Evolutionary conservation across 2,888 invertebrate species (phyloP).

Genomic region (Synergus umbraculus): DNA sequence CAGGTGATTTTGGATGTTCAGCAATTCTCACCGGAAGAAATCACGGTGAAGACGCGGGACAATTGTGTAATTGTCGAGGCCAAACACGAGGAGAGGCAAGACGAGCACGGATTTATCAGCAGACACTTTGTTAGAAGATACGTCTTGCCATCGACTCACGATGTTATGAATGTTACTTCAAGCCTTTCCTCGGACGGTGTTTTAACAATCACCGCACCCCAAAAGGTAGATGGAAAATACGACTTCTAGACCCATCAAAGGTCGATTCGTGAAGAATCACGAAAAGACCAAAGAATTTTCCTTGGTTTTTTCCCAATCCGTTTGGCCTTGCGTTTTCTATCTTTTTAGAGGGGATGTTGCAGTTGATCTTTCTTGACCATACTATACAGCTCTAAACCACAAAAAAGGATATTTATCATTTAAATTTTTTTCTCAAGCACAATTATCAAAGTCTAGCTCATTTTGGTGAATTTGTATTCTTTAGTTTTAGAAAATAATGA

Average conservation of each 20-base stretch:
- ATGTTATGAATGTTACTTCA: conserved; percentile 76
- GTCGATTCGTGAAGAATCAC: conserved; percentile 51
- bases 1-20: conserved; percentile 77
- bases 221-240: conserved; percentile 65
- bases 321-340: conserved; percentile 51
- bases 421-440: not conserved
- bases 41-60: conserved; percentile 77
- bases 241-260: conserved; percentile 37
- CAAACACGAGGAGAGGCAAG: conserved; percentile 78
- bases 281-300: conserved; percentile 51
- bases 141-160: conserved; percentile 77
- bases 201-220: conserved; percentile 78
- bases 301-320: conserved; percentile 48
- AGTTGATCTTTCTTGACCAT: conserved; percentile 67
- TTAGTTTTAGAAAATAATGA: not conserved
- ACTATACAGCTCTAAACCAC: conserved; percentile 66
- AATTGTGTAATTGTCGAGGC: conserved; percentile 77
- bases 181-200: conserved; percentile 78
- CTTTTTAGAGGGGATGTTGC: conserved; percentile 64
- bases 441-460: conserved; percentile 37
- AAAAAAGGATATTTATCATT: conserved; percentile 60
- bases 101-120: conserved; percentile 78
- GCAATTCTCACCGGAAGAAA: conserved; percentile 78
- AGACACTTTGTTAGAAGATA: conserved; percentile 78
- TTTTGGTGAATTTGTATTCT: not conserved